These are phyloP conservation scores for Ligdia adustata DNA, from an alignment of 2,888 invertebrate species.

Conservation along the genomic window DNA sequence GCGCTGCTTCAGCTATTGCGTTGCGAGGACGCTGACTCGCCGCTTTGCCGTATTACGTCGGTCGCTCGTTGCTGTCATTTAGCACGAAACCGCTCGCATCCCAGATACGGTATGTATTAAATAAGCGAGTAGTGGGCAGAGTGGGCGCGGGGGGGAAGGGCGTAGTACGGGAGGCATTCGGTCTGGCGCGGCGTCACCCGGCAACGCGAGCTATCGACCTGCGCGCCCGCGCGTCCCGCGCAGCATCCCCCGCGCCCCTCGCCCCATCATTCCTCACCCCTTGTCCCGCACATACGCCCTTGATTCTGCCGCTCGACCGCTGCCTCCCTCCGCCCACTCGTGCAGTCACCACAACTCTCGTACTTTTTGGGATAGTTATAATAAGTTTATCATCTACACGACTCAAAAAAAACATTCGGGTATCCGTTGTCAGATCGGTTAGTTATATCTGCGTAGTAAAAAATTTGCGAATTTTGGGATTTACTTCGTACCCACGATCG, in stretches of 20 bases:
- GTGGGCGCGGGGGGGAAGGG: conserved; percentile 53
- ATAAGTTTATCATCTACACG: no score
- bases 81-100: conserved; percentile 76
- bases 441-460: background rate
- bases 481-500: no score
- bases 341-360: conserved; percentile 14
- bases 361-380: no score
- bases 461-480: background rate
- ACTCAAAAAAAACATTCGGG: no score
- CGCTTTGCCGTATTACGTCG: conserved; percentile 63
- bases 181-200: conserved; percentile 86
- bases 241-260: conserved; percentile 72
- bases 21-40: conserved; percentile 53
- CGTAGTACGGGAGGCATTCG: conserved; percentile 85
- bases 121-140: conserved; percentile 77
- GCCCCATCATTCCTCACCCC: conserved; percentile 35
- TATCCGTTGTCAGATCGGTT: no score
- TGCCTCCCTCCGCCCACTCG: conserved; percentile 43
- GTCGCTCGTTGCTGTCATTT: conserved; percentile 63
- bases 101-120: conserved; percentile 79
- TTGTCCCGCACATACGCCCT: conserved; percentile 52
- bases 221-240: conserved; percentile 66
- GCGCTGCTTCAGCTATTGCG: conserved; percentile 45
- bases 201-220: conserved; percentile 83
- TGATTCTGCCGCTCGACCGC: conserved; percentile 66